These are phyloP conservation scores for Rhopalosiphum padi DNA, from an alignment of 1,140 invertebrate species.

Conservation along the genomic window DNA sequence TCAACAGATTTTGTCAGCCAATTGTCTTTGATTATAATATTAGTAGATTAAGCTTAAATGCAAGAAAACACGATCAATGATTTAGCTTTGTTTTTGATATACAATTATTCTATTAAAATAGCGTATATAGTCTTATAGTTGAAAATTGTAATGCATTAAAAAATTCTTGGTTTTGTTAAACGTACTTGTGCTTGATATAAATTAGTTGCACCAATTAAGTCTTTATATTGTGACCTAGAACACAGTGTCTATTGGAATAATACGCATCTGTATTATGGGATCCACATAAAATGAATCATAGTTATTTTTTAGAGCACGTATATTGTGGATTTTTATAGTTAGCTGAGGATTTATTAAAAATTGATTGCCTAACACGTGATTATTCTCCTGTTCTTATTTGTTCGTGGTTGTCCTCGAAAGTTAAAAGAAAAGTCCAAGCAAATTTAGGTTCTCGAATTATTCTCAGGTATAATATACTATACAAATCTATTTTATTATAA, in stretches of 20 bases:
- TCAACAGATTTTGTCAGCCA: neutral
- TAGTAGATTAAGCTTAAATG: neutral
- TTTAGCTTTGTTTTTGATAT: neutral
- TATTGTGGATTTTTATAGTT: neutral
- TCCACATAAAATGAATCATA: neutral
- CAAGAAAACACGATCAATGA: neutral
- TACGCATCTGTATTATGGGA: neutral
- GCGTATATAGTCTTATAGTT: neutral
- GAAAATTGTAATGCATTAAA: neutral
- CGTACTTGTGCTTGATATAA: neutral
- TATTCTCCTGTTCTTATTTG: neutral
- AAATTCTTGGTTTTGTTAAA: neutral
- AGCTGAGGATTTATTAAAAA: neutral
- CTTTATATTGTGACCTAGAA: neutral
- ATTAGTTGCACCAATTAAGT: neutral
- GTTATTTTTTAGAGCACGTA: neutral
- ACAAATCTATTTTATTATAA: neutral
- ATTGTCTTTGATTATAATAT: neutral
- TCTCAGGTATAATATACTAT: neutral
- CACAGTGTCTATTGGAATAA: neutral
- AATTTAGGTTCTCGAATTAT: too few species aligned
- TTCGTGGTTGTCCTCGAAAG: too few species aligned
- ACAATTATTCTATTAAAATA: neutral
- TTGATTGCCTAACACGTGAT: neutral
- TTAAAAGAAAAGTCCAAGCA: too few species aligned